Evolutionary conservation across 2,888 invertebrate genomes (phyloP).

Genomic region (Lithophane semibrunnea): DNA sequence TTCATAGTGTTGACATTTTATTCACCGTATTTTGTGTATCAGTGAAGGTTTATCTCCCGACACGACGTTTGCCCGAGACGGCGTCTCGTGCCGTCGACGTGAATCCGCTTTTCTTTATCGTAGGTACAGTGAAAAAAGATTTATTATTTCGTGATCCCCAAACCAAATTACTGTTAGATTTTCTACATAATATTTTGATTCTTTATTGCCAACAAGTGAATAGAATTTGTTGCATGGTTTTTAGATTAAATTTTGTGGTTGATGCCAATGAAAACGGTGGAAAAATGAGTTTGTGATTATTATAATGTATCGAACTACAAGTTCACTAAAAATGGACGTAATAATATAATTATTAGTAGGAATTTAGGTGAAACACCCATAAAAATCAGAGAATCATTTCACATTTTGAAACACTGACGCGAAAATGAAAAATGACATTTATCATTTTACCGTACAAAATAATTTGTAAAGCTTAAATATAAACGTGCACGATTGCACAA

Average conservation of each 20-base stretch:
- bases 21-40: slow-evolving; percentile 56
- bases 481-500: background rate
- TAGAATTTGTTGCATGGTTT: slow-evolving; percentile 25
- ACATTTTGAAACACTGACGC: background rate
- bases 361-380: background rate
- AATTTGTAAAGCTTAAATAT: slow-evolving; percentile 20
- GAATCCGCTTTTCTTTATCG: slow-evolving; percentile 62
- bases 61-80: slow-evolving; percentile 41
- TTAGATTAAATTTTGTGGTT: background rate
- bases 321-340: background rate
- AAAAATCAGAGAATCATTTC: background rate
- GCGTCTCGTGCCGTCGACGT: slow-evolving; percentile 30
- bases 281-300: background rate
- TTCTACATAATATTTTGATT: slow-evolving; percentile 57
- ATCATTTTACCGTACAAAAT: slow-evolving; percentile 11
- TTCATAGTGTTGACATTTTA: slow-evolving; percentile 52
- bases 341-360: background rate
- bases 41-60: slow-evolving; percentile 60
- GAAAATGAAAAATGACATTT: background rate
- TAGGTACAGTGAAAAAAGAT: slow-evolving; percentile 61
- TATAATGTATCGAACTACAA: background rate
- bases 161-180: slow-evolving; percentile 59
- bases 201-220: slow-evolving; percentile 33
- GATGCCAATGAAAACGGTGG: background rate
- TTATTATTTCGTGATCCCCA: slow-evolving; percentile 64